Percentiles rank a stretch among this genome's conserved stretches.
These are phyloP conservation scores for Zygothrica quintamaculata DNA, from an alignment of 2,888 invertebrate genomes.

Conservation along the genomic window DNA sequence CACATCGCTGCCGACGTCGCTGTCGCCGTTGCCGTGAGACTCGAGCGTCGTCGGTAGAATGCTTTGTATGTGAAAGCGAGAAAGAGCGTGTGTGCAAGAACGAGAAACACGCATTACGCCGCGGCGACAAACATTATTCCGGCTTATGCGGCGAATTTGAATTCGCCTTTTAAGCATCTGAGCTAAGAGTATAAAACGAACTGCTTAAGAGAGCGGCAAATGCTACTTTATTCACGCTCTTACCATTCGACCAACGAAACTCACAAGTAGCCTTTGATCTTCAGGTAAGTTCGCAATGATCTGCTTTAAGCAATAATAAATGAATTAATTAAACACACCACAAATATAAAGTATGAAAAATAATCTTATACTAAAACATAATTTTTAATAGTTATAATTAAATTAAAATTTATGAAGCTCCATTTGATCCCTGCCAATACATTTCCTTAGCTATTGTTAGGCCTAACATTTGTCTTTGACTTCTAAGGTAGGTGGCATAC, in stretches of 20 bases:
- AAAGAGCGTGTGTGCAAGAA: slow-evolving; percentile 12
- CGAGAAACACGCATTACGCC: slow-evolving; percentile 26
- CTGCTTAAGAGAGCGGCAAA: slow-evolving; percentile 34
- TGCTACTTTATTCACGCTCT: slow-evolving; percentile 14
- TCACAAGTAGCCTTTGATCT: slow-evolving; percentile 1
- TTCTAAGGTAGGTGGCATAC: no score
- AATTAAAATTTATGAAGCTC: no score
- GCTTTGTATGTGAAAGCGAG: slow-evolving; percentile 11
- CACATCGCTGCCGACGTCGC: slow-evolving; percentile 27
- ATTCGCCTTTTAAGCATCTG: neutral
- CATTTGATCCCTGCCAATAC: no score
- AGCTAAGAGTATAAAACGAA: slow-evolving; percentile 11
- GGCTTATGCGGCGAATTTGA: slow-evolving; percentile 70
- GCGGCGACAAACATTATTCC: slow-evolving; percentile 42
- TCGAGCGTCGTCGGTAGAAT: slow-evolving; percentile 13
- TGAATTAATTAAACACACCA: neutral
- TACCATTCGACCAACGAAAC: neutral
- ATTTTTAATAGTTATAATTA: no score
- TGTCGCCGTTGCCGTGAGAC: slow-evolving; percentile 27
- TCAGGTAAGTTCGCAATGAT: neutral
- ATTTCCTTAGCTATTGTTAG: no score
- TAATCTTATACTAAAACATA: no score
- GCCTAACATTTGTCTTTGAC: no score
- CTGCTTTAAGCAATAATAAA: no score
- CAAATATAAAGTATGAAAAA: no score